phyloP scores from a whole-genome alignment of 2,888 invertebrate species.

The Tanytarsus gracilentus region DNA sequence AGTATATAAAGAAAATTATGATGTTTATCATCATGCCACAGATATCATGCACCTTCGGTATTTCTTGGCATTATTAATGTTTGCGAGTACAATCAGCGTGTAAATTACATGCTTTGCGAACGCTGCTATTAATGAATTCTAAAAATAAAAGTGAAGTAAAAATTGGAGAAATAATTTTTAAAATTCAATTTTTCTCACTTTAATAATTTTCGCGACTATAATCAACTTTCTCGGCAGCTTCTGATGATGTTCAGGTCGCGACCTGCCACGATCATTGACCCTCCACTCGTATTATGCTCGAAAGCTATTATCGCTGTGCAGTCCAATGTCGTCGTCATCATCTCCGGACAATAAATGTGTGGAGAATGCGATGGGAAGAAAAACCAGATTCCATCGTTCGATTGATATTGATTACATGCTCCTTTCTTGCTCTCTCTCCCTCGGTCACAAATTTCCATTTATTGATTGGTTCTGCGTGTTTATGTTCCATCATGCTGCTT shows the following conservation, averaged over 20 bases:
- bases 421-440: no score
- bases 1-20: background rate
- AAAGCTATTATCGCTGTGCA: background rate
- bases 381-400: slow-evolving; percentile 16
- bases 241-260: slow-evolving; percentile 15
- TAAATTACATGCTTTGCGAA: slow-evolving; percentile 2
- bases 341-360: background rate
- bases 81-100: background rate
- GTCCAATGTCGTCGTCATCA: background rate
- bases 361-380: background rate
- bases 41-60: background rate
- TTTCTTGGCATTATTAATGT: background rate
- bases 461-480: slow-evolving; percentile 3
- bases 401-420: slow-evolving; percentile 16
- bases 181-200: background rate
- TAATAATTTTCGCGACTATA: background rate
- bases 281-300: background rate
- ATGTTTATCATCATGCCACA: slow-evolving; percentile 9
- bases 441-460: slow-evolving; percentile 1
- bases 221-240: background rate
- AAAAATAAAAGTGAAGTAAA: no score
- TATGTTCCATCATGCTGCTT: slow-evolving; percentile 1
- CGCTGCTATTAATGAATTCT: background rate
- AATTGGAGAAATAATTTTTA: no score
- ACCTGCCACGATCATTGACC: slow-evolving; percentile 15